Base-by-base conservation (phyloP, 2,888 invertebrate species). In the Alloplasta piceator region DNA sequence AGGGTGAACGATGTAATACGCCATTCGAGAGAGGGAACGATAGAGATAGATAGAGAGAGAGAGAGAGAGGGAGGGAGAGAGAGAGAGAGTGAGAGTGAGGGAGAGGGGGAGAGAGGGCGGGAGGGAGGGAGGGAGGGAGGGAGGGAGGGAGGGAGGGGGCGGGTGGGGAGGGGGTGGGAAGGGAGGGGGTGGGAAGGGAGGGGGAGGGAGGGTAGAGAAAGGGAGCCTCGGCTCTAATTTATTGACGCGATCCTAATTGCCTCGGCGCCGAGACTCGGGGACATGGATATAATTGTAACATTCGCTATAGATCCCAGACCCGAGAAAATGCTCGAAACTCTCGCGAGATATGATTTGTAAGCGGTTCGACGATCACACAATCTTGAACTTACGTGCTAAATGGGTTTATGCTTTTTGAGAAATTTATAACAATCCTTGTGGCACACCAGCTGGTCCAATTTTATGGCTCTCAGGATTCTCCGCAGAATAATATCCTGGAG, bases 241-340 rank as follows among this genome's bases (percentile, higher is more conserved):
- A 80, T 80, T 72, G 80, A 80, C 71, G 80, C 60, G 80, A 71
- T 71, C 75, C 71, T 80, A 76, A 76, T 80, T 75, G 80, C 71
- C 71, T 48, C 26, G 71, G 66, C 80, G 71, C 61, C 80, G 67
- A 70, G 66, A 39, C 68, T 48, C 43, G 14, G n/a, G 41, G 67
- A 26, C 26, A 26, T 61, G 14, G 61, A 16, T 70, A 67, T 80
- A 80, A 80, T 80, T 80, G 75, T 60, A 76, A 66, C 48, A 52
- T 52, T 26, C 66, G 73, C 38, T 50, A 66, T 61, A 43, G 36
- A 67, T 10, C 64, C 48, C 67, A 66, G 60, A 12, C 36, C 46
- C n/a, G 64, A 38, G 12, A n/a, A 50, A 12, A 66, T 48, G 14
- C 50, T 14, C 26, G n/a, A 10, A 72, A 63, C 12, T 10, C 6